Base-by-base conservation (phyloP, 2,797 vertebrate species). In the Gadopsis bispinosus region DNA sequence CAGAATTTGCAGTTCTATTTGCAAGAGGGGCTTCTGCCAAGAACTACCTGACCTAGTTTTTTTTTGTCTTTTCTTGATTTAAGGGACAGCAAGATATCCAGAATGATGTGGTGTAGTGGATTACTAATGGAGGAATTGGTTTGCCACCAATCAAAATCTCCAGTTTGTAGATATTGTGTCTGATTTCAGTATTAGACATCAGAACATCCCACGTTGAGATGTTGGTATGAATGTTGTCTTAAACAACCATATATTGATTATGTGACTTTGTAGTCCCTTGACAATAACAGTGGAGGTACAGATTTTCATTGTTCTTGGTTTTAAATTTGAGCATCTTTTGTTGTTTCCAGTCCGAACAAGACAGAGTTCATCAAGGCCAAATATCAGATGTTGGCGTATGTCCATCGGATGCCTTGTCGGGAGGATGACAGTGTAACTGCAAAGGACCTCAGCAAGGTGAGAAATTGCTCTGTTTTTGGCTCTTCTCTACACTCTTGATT, bases 331-430 rank as follows among this genome's bases (percentile, higher is more conserved):
- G 22, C 35, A 62, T 69, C 7, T 65, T 75, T 69, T 84, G 29
- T 79, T 80, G 9, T 83, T 87, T 86, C 69, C 88, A 99, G 98
- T 82, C 97, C 98, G 75, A 99, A 98, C 92, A 99, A 99, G 91
- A 97, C 97, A 0, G 98, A 99, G 85, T 99, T 99, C 94, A 99
- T 99, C 86, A 95, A 97, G 91, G 97, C 97, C 59, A 99, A 99
- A 88, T 99, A 99, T 91, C 98, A 99, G 81, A 99, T 99, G 98
- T 83, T 99, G 77, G 98, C 97, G 0, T 99, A 97, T 19, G 98
- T 99, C 17, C 98, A 99, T 87, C 97, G 97, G 73, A 94, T 99
- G 95, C 98, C 98, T 0, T 99, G 98, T 90, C 96, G 98, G 6
- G 98, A 99, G 43, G 98, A 99, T 0, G 98, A 99, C 79, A 99